Evolutionary conservation across 2,797 vertebrate genomes (phyloP), one percentile per base, ranked within the genome.

Genomic region (Rhincodon typus): DNA sequence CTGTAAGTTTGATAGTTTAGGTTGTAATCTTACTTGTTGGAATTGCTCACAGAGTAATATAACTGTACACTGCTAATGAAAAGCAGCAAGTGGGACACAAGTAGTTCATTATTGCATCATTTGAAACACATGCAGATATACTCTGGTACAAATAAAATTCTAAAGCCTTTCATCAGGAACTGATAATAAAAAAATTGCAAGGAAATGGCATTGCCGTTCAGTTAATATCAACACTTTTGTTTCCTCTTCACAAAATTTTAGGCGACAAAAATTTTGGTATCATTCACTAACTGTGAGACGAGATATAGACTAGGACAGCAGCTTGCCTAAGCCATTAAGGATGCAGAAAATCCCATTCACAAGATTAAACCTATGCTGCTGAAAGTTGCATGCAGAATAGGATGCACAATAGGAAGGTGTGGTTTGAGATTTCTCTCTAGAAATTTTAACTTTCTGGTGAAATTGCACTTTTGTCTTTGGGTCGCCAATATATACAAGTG

Each of bases 1-100:
- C 62, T 91, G 57, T 69, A 69, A 69, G n/a, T 93, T 93, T 67
- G 90, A 67, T 69, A 67, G 90, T 93, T 67, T 93, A 93, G n/a
- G 62, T 93, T 69, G 70, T 77, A 95, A 53, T 34, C 42, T 70
- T 95, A 25, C 0, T 57, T 95, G 25, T 77, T 77, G 69, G 46
- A 74, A 77, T 53, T 50, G 94, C 70, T 95, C 46, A 74, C 42
- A 15, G 17, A 34, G 23, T 74, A 53, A 94, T 94, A 57, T 90
- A 62, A 53, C 87, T 90, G 34, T 90, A 94, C 67, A 19, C 30
- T 50, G 66, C 70, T 94, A 74, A 74, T 74, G 67, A 74, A 94
- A 94, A 94, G 69, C 69, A 74, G 94, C 67, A 72, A 50, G 38
- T 50, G 42, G 15, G 42, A n/a, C 66, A 70, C 62, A 94, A 70